Evolutionary conservation across 37 sponge, comb jelly and placozoan genomes (phyloP).

Genomic region (Oopsacas minuta): DNA sequence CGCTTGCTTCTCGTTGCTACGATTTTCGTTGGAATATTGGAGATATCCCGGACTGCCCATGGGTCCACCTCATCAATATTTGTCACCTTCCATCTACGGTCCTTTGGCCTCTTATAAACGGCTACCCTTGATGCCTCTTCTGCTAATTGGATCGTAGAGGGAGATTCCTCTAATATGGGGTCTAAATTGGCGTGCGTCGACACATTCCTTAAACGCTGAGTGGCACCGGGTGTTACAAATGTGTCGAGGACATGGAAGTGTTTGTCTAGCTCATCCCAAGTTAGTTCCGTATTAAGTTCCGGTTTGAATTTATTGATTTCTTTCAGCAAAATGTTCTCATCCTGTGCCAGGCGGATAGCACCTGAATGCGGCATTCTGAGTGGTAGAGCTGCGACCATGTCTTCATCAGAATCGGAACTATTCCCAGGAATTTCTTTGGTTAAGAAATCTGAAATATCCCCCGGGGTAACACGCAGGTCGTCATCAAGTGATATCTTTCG

Average conservation of each 20-base stretch:
- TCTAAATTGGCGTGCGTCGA: not conserved
- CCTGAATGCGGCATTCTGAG: not conserved
- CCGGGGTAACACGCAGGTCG: not conserved
- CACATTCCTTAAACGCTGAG: not conserved
- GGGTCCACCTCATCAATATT: not conserved
- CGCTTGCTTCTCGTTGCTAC: constrained; percentile 10
- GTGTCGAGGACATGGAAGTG: constrained; percentile 15
- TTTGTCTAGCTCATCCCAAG: not conserved
- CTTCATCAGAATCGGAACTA: not conserved
- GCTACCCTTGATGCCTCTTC: not conserved
- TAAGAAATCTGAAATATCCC: not conserved
- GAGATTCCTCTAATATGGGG: not conserved
- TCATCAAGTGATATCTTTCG: constrained; percentile 1
- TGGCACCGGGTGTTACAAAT: not conserved
- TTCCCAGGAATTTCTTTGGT: not conserved
- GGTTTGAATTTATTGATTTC: not conserved
- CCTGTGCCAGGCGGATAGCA: not conserved
- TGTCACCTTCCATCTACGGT: not conserved
- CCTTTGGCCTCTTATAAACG: not conserved
- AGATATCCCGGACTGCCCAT: not conserved
- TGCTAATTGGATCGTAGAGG: not conserved
- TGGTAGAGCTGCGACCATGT: not conserved
- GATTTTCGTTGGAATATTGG: not conserved
- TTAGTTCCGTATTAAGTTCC: not conserved
- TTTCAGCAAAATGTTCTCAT: not conserved